Base-by-base conservation (phyloP, 1,140 invertebrate genomes). In the Chlorops oryzae region DNA sequence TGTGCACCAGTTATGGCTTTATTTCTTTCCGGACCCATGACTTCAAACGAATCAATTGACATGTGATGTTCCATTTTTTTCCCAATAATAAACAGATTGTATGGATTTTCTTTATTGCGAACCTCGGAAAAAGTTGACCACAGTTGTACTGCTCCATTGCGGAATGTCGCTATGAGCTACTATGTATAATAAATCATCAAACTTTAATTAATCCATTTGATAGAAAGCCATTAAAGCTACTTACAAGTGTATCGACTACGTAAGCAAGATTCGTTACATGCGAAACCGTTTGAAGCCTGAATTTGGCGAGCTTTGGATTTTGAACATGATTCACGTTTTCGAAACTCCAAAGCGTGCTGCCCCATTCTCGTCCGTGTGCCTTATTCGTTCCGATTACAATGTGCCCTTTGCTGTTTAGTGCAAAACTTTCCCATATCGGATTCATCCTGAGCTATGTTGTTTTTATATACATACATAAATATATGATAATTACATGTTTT, bases 111-210 rank as follows among this genome's bases (percentile, higher is more conserved):
- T 2, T 37, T n/a, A 28, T 27, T 46, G 12, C 50, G 27, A 3
- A 47, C 54, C 28, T 56, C 54, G 12, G 54, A 47, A 24, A 24
- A 34, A 22, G 50, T 55, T 20, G 54, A 55, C 54, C 54, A 55
- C 12, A 55, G 28, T 28, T 55, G 49, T 2, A 55, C 32, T 12
- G 22, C 37, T 0, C 54, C 54, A 2, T 46, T 38, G 13, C 44
- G 47, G 10, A 54, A 40, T 2, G 42, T 42, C 5, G 50, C 28
- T 4, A 54, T 20, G 12, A 54, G 25, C 53, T 55, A 23, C 4
- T 12, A 27, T 21, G n/a, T 15, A 28, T 15, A 46, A n/a, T n/a
- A n/a, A n/a, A n/a, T n/a, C n/a, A n/a, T n/a, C n/a, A n/a, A n/a
- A n/a, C n/a, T n/a, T n/a, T n/a, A n/a, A n/a, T n/a, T n/a, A n/a